Conservation (phyloP, 2,113 vertebrate genomes). For the Callipepla californica region DNA sequence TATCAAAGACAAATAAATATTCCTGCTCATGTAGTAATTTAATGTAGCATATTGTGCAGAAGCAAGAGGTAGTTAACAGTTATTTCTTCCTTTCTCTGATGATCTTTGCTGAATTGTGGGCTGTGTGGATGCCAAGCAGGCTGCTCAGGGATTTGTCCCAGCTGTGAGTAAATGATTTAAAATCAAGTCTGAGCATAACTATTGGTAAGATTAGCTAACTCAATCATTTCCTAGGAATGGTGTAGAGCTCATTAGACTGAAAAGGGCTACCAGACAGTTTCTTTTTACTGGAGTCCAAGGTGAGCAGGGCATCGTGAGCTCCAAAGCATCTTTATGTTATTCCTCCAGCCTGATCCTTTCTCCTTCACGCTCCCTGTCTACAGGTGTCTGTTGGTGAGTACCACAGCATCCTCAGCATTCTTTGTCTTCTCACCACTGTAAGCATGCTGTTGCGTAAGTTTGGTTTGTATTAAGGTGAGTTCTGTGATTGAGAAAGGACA, state of each 20-base stretch:
- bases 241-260: background rate
- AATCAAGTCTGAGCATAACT: background rate
- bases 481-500: background rate
- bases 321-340: background rate
- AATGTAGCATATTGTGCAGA: background rate
- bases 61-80: background rate
- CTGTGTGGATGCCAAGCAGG: background rate
- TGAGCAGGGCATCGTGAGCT: background rate
- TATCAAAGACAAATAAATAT: background rate
- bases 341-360: background rate
- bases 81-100: background rate
- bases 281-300: background rate
- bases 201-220: background rate
- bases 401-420: background rate
- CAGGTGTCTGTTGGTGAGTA: background rate
- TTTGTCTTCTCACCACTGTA: background rate
- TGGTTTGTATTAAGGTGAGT: background rate
- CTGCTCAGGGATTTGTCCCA: background rate
- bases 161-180: background rate
- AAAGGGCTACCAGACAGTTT: background rate
- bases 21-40: background rate
- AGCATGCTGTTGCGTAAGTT: fast-evolving
- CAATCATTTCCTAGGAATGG: background rate
- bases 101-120: background rate
- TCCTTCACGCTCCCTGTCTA: background rate